These are phyloP conservation scores for Gisinianus flammeolus DNA, from an alignment of 2,888 invertebrate genomes.

Conservation along the genomic window DNA sequence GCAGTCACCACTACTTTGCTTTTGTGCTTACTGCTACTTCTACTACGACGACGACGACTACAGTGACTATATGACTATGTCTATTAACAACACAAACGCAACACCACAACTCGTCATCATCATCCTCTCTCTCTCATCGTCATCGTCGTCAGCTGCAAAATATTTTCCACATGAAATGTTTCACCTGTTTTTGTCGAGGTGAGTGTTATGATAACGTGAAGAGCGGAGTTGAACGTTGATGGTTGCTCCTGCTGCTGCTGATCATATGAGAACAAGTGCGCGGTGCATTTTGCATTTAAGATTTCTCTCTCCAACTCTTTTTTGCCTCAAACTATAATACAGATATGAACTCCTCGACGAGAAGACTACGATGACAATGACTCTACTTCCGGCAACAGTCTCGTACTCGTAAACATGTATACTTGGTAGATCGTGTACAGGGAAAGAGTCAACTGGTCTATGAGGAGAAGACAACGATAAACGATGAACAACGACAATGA, in stretches of 20 bases:
- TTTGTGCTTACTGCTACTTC: too few species aligned
- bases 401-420: too few species aligned
- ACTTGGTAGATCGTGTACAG: too few species aligned
- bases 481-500: too few species aligned
- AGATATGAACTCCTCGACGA: neutral
- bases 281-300: slow-evolving; percentile 31
- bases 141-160: neutral
- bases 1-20: too few species aligned
- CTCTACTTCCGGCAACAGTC: slow-evolving; percentile 31
- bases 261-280: slow-evolving; percentile 3
- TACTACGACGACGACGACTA: too few species aligned
- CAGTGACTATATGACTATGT: too few species aligned
- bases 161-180: neutral
- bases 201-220: neutral
- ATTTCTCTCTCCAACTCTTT: slow-evolving; percentile 30
- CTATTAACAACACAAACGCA: too few species aligned
- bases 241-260: too few species aligned
- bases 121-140: neutral
- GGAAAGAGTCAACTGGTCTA: too few species aligned
- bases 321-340: neutral
- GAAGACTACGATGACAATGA: neutral
- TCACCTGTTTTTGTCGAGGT: neutral
- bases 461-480: too few species aligned
- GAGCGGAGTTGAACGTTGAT: neutral
- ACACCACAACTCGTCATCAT: too few species aligned